Percentiles rank a stretch among this genome's conserved stretches.
These are phyloP conservation scores for Xenus cinereus DNA, from an alignment of 2,113 vertebrate genomes.

Conservation along the genomic window DNA sequence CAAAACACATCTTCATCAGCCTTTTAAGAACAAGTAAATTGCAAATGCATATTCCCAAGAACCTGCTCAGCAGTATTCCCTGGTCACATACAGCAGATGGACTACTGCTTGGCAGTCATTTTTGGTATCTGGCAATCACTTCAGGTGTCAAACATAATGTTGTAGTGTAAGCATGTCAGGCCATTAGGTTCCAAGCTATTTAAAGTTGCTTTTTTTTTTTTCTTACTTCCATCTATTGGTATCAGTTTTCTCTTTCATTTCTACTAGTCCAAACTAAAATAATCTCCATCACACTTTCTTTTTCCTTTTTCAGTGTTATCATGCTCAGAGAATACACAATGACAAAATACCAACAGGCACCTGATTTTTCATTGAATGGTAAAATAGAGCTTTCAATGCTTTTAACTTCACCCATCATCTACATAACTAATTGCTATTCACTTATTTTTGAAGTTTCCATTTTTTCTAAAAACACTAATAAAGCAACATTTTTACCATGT, in stretches of 20 bases:
- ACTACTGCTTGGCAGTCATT: neutral
- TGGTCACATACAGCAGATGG: neutral
- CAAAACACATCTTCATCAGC: neutral
- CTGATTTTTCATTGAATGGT: neutral
- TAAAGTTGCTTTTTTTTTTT: neutral
- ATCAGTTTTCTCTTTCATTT: neutral
- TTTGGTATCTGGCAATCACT: neutral
- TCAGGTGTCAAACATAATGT: neutral
- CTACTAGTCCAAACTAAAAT: neutral
- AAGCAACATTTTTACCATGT: neutral
- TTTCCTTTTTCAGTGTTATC: neutral
- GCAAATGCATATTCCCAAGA: neutral
- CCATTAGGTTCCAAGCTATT: neutral
- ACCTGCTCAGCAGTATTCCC: neutral
- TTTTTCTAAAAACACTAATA: neutral
- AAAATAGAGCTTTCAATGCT: neutral
- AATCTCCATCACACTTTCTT: neutral
- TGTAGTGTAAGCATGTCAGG: neutral
- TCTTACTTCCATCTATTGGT: neutral
- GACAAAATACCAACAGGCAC: neutral
- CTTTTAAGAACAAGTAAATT: neutral
- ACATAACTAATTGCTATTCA: neutral
- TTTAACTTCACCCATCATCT: neutral
- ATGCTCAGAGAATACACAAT: neutral
- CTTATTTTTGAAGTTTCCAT: neutral